A percentile compares a stretch with the other conserved stretches of the same genome.
Evolutionary conservation across 2,797 vertebrate species (phyloP).

Genomic region (Champsocephalus gunnari): DNA sequence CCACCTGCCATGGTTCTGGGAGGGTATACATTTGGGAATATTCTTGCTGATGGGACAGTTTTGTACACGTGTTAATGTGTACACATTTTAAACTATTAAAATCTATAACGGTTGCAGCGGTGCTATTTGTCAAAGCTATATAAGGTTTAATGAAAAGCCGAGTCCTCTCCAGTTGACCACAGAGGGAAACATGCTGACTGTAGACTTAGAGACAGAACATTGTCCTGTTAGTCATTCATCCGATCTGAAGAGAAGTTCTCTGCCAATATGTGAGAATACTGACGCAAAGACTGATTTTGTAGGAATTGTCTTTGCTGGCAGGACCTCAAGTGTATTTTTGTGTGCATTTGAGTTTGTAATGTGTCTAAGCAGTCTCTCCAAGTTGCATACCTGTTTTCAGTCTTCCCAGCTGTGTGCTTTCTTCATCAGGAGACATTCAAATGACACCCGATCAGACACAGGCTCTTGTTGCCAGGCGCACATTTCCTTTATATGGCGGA

Average conservation of each 20-base stretch:
- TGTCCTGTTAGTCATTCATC: constrained; percentile 24
- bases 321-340: not conserved
- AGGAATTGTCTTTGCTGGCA: constrained; percentile 16
- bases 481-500: constrained; percentile 41
- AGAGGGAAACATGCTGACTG: constrained; percentile 34
- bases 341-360: not conserved
- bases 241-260: constrained; percentile 22
- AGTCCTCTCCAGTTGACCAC: constrained; percentile 39
- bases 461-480: constrained; percentile 19
- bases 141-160: constrained; percentile 56
- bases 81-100: constrained; percentile 29
- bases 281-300: constrained; percentile 18
- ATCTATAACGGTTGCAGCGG: constrained; percentile 47
- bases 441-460: constrained; percentile 56
- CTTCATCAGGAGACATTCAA: constrained; percentile 58
- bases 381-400: constrained; percentile 29
- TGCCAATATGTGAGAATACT: constrained; percentile 26
- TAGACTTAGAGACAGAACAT: constrained; percentile 29
- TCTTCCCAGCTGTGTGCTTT: constrained; percentile 1
- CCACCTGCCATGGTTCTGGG: constrained; percentile 42
- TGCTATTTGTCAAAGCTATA: constrained; percentile 61
- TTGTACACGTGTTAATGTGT: constrained; percentile 42
- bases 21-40: constrained; percentile 10
- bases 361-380: constrained; percentile 18
- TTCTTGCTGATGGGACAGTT: constrained; percentile 15